These are phyloP conservation scores for Harpalus rufipes DNA, from an alignment of 2,888 invertebrate species.

Conservation along the genomic window DNA sequence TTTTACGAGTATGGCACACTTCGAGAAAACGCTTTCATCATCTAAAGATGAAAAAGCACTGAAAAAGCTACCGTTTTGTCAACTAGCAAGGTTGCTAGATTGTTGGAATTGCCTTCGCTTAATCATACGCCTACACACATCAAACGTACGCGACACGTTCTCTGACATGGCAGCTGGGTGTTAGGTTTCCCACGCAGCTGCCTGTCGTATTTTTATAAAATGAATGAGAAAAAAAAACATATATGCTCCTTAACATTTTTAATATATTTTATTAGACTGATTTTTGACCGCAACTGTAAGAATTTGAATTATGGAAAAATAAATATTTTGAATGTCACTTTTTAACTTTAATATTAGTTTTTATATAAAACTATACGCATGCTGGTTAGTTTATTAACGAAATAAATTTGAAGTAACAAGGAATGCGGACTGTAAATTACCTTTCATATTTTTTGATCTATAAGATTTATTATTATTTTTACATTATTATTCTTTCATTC, in stretches of 20 bases:
- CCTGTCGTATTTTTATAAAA: conserved; percentile 33
- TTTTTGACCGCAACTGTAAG: conserved; percentile 18
- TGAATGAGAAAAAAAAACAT: neutral
- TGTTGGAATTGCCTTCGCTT: conserved; percentile 31
- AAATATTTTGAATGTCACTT: conserved; percentile 15
- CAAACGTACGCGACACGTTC: conserved; percentile 16
- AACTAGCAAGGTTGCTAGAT: conserved; percentile 41
- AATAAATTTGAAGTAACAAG: too few species aligned
- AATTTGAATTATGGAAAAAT: conserved; percentile 18
- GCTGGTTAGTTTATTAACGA: too few species aligned
- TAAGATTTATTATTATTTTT: too few species aligned
- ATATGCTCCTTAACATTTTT: conserved; percentile 7
- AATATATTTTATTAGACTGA: conserved; percentile 23
- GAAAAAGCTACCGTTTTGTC: conserved; percentile 49
- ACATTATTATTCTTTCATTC: too few species aligned
- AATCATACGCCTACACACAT: conserved; percentile 37
- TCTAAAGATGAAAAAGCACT: conserved; percentile 43
- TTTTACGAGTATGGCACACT: conserved; percentile 13
- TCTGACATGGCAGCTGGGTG: neutral
- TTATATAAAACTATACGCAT: too few species aligned
- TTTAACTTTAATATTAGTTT: conserved; percentile 12
- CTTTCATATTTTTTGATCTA: too few species aligned
- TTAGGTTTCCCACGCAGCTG: conserved; percentile 30
- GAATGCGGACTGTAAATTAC: too few species aligned
- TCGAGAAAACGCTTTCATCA: conserved; percentile 36